Evolutionary conservation across 2,797 vertebrate species (phyloP), one percentile per base, ranked within the genome.

Genomic region (Acanthopagrus latus): DNA sequence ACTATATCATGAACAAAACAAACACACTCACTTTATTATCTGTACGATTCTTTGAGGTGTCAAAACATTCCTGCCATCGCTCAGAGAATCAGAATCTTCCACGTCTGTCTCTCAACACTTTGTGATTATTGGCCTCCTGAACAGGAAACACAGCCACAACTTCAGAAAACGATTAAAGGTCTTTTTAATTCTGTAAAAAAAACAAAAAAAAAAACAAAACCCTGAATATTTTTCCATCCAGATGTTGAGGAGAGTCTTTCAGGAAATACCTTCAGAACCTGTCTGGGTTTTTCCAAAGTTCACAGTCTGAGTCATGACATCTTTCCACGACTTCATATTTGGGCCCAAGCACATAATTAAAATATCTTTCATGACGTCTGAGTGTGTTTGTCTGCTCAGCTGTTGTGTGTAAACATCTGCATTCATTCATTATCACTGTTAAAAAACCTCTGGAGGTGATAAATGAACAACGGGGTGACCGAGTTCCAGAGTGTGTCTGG

Each of bases 401-500:
- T 46, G 76, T 70, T 78, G 14, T 16, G 57, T 69, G 74, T 78
- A 54, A 72, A 75, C 78, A 65, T 72, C 38, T 0, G 21, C n/a
- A 2, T 46, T 48, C 71, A 27, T 79, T 64, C 62, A 29, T 55
- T 50, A 63, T 52, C 17, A 9, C 43, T 0, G 29, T 38, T 20
- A 47, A 66, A 16, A 16, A 3, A 2, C 21, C 2, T 44, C 23
- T 29, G 5, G 4, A 1, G 21, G 8, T 58, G 50, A 41, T 18
- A 14, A 68, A 47, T 14, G 66, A 12, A n/a, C n/a, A n/a, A 43
- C 3, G 6, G 74, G 52, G 51, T 74, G 67, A 72, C 1, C 5
- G 72, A 20, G 58, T 83, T 72, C 56, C n/a, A 44, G 12, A 76
- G 64, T 25, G 43, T 59, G 67, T 78, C 25, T 25, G 57, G 7